phyloP scores from a whole-genome alignment of 2,888 invertebrate genomes.

The Lissonota sp. region DNA sequence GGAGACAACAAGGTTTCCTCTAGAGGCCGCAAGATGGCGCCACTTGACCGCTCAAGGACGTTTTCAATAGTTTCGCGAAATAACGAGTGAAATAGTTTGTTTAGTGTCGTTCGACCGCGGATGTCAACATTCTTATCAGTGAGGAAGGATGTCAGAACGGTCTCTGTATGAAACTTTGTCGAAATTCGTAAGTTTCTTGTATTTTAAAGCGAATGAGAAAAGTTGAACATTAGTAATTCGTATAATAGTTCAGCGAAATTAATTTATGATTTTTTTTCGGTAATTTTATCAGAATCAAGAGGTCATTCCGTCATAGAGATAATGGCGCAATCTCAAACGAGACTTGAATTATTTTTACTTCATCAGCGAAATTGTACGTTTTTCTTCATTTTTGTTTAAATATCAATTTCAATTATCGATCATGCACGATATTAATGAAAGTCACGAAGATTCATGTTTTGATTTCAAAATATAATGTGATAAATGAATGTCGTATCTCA shows the following conservation, averaged over 20 bases:
- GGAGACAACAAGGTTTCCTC: background rate
- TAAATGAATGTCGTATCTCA: conserved; percentile 7
- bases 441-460: background rate
- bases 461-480: background rate
- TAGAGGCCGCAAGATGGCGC: conserved; percentile 12
- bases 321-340: background rate
- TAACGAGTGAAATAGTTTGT: background rate
- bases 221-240: background rate
- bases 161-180: too few relatives aligned
- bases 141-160: too few relatives aligned
- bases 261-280: too few relatives aligned
- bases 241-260: background rate
- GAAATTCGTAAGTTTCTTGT: too few relatives aligned
- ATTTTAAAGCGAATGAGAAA: too few relatives aligned
- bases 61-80: background rate
- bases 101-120: too few relatives aligned
- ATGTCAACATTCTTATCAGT: too few relatives aligned
- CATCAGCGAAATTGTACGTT: background rate
- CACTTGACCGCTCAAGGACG: background rate
- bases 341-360: background rate
- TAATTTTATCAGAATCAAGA: background rate
- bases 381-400: background rate
- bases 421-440: background rate
- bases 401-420: background rate
- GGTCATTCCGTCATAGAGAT: background rate